phyloP scores from a whole-genome alignment of 1,140 invertebrate genomes.

The Chironomus tepperi region DNA sequence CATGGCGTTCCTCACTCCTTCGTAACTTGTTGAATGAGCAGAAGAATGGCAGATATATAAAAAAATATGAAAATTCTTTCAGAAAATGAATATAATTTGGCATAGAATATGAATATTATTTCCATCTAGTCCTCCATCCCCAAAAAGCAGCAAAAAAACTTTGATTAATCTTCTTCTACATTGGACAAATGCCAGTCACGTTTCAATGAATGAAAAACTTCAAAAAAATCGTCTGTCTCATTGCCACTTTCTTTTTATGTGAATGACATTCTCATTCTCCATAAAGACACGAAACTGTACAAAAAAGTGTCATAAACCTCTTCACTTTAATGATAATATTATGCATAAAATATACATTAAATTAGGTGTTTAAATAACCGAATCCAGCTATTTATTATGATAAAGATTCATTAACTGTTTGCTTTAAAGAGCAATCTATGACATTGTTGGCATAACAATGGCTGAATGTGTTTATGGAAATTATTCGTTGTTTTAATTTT shows the following conservation, averaged over 20 bases:
- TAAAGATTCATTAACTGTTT: background rate
- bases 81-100: too few species aligned
- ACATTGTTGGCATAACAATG: too few species aligned
- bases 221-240: background rate
- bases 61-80: background rate
- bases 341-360: background rate
- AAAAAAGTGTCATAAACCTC: background rate
- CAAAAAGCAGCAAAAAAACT: background rate
- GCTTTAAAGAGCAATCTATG: too few species aligned
- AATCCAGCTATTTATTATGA: background rate
- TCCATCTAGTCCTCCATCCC: too few species aligned
- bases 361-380: background rate
- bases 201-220: background rate
- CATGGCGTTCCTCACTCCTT: background rate
- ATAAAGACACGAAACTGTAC: background rate
- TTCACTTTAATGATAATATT: background rate
- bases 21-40: background rate
- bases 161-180: slow-evolving; percentile 16
- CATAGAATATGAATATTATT: too few species aligned
- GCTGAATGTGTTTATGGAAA: too few species aligned
- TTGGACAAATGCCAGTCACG: slow-evolving; percentile 20
- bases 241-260: too few species aligned
- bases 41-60: background rate
- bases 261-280: too few species aligned
- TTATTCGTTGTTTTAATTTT: background rate